These are phyloP conservation scores for Azemiops feae DNA, from an alignment of 2,113 vertebrate genomes.

Conservation along the genomic window DNA sequence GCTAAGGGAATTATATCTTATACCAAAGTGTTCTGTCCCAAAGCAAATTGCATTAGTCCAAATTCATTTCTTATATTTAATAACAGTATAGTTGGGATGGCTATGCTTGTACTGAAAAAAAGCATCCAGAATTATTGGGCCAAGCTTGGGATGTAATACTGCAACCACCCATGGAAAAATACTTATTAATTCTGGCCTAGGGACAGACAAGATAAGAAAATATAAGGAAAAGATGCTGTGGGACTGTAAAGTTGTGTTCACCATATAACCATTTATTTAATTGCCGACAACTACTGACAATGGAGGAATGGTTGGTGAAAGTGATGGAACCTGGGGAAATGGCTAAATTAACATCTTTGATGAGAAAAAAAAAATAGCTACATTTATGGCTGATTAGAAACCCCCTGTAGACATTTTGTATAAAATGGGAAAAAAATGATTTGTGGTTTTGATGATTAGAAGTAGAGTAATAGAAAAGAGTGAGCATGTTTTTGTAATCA, in stretches of 20 bases:
- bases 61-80: neutral
- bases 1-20: neutral
- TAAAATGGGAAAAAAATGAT: neutral
- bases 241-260: neutral
- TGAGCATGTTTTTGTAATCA: neutral
- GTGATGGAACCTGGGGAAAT: neutral
- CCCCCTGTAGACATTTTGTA: neutral
- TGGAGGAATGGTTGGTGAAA: neutral
- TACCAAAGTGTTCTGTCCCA: neutral
- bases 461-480: neutral
- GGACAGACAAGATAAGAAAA: neutral
- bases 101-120: neutral
- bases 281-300: neutral
- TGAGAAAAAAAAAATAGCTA: neutral
- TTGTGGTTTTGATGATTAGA: neutral
- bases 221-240: neutral
- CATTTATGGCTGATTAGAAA: neutral
- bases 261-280: neutral
- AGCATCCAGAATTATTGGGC: neutral
- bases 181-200: neutral
- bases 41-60: neutral
- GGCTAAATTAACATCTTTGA: neutral
- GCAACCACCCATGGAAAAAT: neutral
- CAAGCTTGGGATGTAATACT: neutral
- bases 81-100: neutral